Base-by-base conservation (phyloP, 2,888 invertebrate species). In the Anthophora plumipes region DNA sequence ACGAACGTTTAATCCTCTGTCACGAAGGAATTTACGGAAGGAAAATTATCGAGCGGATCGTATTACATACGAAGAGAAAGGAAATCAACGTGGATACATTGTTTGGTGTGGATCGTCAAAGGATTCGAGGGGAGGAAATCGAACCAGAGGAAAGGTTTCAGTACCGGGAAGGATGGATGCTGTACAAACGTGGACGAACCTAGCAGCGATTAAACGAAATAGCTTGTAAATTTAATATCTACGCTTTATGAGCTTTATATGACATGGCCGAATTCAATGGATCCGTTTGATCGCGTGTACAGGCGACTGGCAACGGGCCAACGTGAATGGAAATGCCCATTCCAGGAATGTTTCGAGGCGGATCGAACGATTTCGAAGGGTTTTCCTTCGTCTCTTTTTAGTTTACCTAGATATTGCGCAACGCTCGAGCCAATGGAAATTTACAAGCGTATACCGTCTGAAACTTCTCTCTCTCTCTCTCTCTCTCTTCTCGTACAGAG, bases 181-280 rank as follows among this genome's bases (percentile, higher is more conserved):
- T 43, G 4, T 25, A n/a, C 25, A 14, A 41, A 41, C 52, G 60
- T n/a, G 60, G n/a, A 50, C 22, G 22, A 43, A 63, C 1, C 61
- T 20, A 41, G 14, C 25, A n/a, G 37, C 75, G 75, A 76, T 78
- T 78, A 76, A 68, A 76, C 68, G 77, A 63, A 78, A 78, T 68
- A 57, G 76, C 77, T 69, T 75, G 78, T 78, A 69, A 78, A 78
- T 78, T 78, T 78, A 76, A 78, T 76, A 76, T 78, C 76, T 50
- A 11, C 41, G 68, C 61, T 78, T 63, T 76, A 76, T n/a, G 77
- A 76, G 76, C 61, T 50, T 39, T 46, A 11, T 22, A 12, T 57
- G 9, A 22, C 14, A 9, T 25, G 67, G 22, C 48, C 48, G 77
- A 55, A 75, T 76, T 77, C 67, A 61, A 76, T 75, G 77, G 77